Evolutionary conservation across 1,140 invertebrate species (phyloP), one percentile per base, ranked within the genome.

Genomic region (Mamestra configurata): DNA sequence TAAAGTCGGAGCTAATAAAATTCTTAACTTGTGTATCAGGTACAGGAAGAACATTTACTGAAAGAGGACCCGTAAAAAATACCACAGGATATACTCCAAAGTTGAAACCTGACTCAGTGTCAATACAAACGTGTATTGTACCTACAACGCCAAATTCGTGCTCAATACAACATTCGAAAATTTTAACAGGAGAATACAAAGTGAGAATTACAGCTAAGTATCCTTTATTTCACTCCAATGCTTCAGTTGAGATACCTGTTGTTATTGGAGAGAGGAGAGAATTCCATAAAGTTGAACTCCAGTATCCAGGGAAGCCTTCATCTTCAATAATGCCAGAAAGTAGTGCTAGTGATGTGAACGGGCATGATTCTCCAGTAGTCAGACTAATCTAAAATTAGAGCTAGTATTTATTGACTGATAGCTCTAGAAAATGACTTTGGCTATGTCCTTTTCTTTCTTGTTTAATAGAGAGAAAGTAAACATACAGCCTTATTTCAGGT

Each of bases 131-230:
- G 1, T 55, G 46, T 31, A 24, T 43, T 5, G 43, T 80, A 4
- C 79, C 79, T 0, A 71, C 61, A 0, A 10, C 18, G 4, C 18
- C 61, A n/a, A n/a, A 24, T 4, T 37, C 57, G 37, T 71, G 49
- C 27, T 43, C 72, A 1, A 77, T 80, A 76, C 72, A 77, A 37
- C 1, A 77, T 53, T 35, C 61, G 2, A 49, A 57, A 11, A 37
- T 80, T 10, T 59, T 80, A 4, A 49, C 4, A 4, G 66, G 24
- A 70, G 49, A 57, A 20, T 78, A 78, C 35, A 43, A 31, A 20
- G 46, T 70, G 4, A 49, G 10, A 27, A 46, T 78, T 8, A 78
- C 66, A 11, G 64, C 18, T 53, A 6, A 10, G 13, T 4, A 70
- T 8, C 64, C 77, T 0, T 70, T 70, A 6, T 43, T 49, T 40